Evolutionary conservation across 2,113 vertebrate genomes (phyloP), one percentile per base, ranked within the genome.

Genomic region (Lagopus muta): DNA sequence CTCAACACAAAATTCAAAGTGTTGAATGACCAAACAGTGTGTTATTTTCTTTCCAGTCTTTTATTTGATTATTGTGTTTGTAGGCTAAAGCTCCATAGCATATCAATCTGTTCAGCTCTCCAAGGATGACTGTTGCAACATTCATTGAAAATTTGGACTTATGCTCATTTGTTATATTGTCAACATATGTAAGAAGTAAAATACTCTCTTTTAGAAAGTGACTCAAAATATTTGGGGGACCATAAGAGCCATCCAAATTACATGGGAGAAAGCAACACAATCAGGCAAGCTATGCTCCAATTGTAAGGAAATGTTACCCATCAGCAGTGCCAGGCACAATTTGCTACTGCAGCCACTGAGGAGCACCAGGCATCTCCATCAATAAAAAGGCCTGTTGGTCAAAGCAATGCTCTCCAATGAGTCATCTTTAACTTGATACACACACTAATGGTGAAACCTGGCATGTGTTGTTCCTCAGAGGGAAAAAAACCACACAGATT

Each of bases 31-130:
- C 76, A 93, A 95, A 95, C 25, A 80, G 24, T 65, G 34, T 18
- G 71, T 93, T 93, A 40, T 93, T 86, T 87, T 86, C 61, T 92
- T 89, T 80, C 21, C 19, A 61, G 45, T 38, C 28, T 82, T 90
- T 72, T 72, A 43, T 84, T 96, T 89, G 62, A 76, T 62, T 57
- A 32, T 27, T 88, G 7, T 64, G 47, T 58, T 73, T 47, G n/a
- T 30, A 85, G 42, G 16, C 19, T 72, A 13, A 69, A 34, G 7
- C 22, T 57, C 19, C 67, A 36, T 11, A 67, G 30, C 28, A 36
- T 58, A 38, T 82, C 47, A 73, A 8, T 66, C 28, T 42, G 36
- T 52, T 81, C 22, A 40, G 6, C 19, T 77, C 27, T 85, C 62
- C 52, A 70, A 80, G 25, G 8, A 14, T 20, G 34, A 36, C 15